Percentiles rank a stretch among this genome's conserved stretches.
Conservation (phyloP, 1,140 invertebrate genomes). For the Leptoteleia sp. region DNA sequence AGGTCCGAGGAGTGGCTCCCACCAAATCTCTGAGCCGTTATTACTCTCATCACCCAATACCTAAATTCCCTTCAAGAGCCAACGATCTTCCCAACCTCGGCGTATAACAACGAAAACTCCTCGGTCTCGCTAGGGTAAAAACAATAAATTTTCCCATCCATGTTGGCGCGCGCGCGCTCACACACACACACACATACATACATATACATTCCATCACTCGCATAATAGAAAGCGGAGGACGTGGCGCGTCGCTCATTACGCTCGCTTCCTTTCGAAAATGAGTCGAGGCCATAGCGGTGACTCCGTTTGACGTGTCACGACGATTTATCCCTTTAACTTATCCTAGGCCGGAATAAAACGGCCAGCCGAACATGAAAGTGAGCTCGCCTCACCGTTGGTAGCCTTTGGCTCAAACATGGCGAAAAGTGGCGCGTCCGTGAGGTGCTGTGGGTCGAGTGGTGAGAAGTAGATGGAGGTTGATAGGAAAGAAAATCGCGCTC, state of each 20-base stretch:
- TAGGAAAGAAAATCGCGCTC: conserved; percentile 82
- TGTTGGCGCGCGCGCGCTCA: conserved; percentile 22
- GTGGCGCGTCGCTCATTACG: conserved; percentile 47
- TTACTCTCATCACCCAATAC: conserved; percentile 45
- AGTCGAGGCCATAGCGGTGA: conserved; percentile 30
- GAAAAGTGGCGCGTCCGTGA: conserved; percentile 65
- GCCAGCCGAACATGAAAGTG: conserved; percentile 46
- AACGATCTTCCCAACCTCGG: conserved; percentile 25
- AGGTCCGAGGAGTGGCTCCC: too few species aligned
- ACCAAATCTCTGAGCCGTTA: conserved; percentile 35
- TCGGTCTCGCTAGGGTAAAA: conserved; percentile 19
- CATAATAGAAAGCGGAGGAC: conserved; percentile 41
- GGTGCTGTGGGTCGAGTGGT: conserved; percentile 70
- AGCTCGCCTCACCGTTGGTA: conserved; percentile 42
- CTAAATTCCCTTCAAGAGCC: conserved; percentile 29
- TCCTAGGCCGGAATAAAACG: conserved; percentile 36
- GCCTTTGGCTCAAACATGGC: conserved; percentile 64
- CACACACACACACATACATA: too few species aligned
- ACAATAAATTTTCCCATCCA: conserved; percentile 50
- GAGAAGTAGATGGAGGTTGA: conserved; percentile 81
- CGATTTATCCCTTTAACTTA: conserved; percentile 42
- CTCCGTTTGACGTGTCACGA: conserved; percentile 45
- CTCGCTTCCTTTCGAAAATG: conserved; percentile 46
- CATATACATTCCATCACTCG: too few species aligned
- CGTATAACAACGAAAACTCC: conserved; percentile 28